Base-by-base conservation (phyloP, 2,113 vertebrate genomes). In the Misgurnus mizolepis region DNA sequence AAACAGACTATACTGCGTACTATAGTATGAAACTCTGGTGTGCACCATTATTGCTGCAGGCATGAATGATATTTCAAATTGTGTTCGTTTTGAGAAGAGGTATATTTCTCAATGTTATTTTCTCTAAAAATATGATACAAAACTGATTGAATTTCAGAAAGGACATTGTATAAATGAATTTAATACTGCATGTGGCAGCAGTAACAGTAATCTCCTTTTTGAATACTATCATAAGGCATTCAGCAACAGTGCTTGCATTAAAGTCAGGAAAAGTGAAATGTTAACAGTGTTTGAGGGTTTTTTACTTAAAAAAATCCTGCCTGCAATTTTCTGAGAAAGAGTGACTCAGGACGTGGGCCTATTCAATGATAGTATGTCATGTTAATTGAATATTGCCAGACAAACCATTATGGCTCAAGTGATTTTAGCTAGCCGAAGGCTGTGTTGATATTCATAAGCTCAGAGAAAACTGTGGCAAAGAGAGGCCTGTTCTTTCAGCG, bases 401-500 rank as follows among this genome's bases (percentile, higher is more conserved):
- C 49, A 74, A 64, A 22, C 62, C 61, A 71, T 56, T 55, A 43
- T 1, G 39, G 66, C 73, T 77, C 56, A 41, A 71, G 53, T 65
- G 74, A 58, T 65, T 58, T 40, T 10, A 41, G 47, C 65, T 69
- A 65, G 58, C 74, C n/a, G 67, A 66, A 67, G 80, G 67, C 67
- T 56, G 45, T 55, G 18, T 66, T 67, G 55, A 77, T 78, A 71
- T 65, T 67, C 74, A 78, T 64, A 41, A 47, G 58, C 56, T 55
- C n/a, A 10, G 66, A 77, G 58, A 34, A 82, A 82, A 50, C 67
- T 50, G 47, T 67, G 61, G 14, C n/a, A 8, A 70, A 78, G 58
- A 72, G 62, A 82, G 50, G 15, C 49, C 49, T 65, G 40, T 40
- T 72, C 40, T 72, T 12, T 75, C 18, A 49, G 64, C 49, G 58